phyloP scores from a whole-genome alignment of 2,797 vertebrate genomes.

The Erithacus rubecula region DNA sequence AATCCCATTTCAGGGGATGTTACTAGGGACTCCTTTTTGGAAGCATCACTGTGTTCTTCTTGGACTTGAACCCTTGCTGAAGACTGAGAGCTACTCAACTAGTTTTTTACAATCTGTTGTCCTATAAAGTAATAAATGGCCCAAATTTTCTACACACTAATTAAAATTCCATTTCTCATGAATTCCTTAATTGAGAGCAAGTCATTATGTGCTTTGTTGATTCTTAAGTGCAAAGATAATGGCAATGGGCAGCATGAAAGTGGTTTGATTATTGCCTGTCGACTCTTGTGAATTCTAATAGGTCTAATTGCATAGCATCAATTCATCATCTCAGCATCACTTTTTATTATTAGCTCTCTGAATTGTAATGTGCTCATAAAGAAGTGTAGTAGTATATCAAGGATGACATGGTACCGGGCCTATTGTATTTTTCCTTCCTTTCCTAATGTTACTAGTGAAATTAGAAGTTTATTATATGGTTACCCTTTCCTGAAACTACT shows the following conservation, averaged over 20 bases:
- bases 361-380: constrained; percentile 81
- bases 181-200: constrained; percentile 87
- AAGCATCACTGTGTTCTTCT: background rate
- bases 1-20: background rate
- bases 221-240: constrained; percentile 93
- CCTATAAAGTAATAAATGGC: constrained; percentile 73
- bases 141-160: constrained; percentile 75
- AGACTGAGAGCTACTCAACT: constrained; percentile 56
- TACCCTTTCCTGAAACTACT: constrained; percentile 69
- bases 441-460: constrained; percentile 71
- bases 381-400: constrained; percentile 78
- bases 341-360: constrained; percentile 80
- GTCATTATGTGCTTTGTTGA: constrained; percentile 95
- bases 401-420: constrained; percentile 77
- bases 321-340: constrained; percentile 87
- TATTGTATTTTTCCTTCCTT: constrained; percentile 72
- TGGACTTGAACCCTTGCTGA: constrained; percentile 12
- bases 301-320: constrained; percentile 85
- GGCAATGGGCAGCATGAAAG: constrained; percentile 88
- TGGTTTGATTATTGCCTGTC: constrained; percentile 91
- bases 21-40: background rate
- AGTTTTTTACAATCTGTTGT: constrained; percentile 75
- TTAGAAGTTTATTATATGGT: constrained; percentile 75
- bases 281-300: constrained; percentile 88
- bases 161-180: constrained; percentile 87